A percentile compares a stretch with the other conserved stretches of the same genome.
Conservation (phyloP, 2,113 vertebrate genomes). For the Rousettus leschenaultii region DNA sequence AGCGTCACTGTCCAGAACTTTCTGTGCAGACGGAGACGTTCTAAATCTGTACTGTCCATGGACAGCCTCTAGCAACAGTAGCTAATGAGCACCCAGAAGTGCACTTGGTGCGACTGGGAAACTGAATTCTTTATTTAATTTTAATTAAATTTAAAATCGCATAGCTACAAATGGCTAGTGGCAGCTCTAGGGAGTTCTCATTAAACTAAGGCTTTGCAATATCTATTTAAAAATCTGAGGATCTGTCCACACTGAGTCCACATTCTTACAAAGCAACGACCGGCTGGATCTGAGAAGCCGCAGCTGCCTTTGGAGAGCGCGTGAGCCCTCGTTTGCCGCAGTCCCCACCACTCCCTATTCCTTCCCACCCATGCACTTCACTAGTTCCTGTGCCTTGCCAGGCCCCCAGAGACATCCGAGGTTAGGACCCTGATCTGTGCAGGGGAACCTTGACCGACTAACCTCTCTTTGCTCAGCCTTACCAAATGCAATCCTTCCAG, state of each 20-base stretch:
- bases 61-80: neutral
- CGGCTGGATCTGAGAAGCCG: neutral
- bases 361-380: neutral
- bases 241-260: neutral
- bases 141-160: neutral
- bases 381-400: neutral
- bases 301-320: neutral
- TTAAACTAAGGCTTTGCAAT: neutral
- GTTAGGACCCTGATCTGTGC: neutral
- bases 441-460: neutral
- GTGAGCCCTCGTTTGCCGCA: neutral
- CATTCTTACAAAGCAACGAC: neutral
- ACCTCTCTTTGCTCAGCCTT: neutral
- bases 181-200: neutral
- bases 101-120: neutral
- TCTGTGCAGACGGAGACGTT: neutral
- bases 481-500: neutral
- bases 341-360: neutral
- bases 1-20: neutral
- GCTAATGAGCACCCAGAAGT: neutral
- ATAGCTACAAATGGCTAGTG: neutral
- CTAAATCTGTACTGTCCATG: neutral
- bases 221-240: neutral
- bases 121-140: neutral
- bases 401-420: neutral